Evolutionary conservation across 1,140 invertebrate species (phyloP).

Genomic region (Drosophila novamexicana): DNA sequence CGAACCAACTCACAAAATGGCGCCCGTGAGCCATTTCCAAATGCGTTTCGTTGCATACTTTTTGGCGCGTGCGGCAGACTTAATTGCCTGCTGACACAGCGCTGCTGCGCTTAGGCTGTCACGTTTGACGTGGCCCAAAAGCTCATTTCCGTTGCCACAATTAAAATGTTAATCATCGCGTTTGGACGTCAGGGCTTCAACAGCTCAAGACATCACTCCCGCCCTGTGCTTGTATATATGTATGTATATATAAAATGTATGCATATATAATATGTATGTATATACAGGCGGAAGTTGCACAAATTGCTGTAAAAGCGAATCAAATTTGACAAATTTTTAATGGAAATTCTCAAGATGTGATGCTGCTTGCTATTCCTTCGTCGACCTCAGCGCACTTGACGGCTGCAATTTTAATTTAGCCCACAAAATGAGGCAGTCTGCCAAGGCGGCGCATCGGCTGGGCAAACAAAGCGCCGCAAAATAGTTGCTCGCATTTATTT

Average conservation of each 20-base stretch:
- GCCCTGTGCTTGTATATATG: conserved; percentile 22
- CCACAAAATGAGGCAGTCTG: conserved; percentile 59
- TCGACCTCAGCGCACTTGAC: conserved; percentile 46
- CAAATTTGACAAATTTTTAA: conserved; percentile 49
- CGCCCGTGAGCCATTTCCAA: conserved; percentile 44
- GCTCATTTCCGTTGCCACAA: conserved; percentile 73
- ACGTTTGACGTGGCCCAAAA: conserved; percentile 46
- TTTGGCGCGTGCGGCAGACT: conserved; percentile 24
- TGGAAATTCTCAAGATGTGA: conserved; percentile 4
- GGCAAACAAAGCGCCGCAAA: conserved; percentile 69
- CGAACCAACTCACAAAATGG: conserved; percentile 36
- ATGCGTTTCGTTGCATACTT: conserved; percentile 38
- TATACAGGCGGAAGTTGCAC: not conserved
- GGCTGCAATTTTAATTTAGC: conserved; percentile 80
- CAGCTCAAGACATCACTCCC: conserved; percentile 15
- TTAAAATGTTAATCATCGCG: conserved; percentile 67
- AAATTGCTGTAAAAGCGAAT: conserved; percentile 23
- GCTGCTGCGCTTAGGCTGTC: conserved; percentile 33
- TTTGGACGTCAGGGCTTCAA: conserved; percentile 9
- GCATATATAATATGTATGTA: not conserved
- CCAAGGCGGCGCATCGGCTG: conserved; percentile 27
- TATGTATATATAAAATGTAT: not conserved
- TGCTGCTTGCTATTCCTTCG: not conserved
- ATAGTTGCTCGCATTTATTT: conserved; percentile 69
- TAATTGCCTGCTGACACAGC: conserved; percentile 32